Percentiles rank a stretch among this genome's conserved stretches.
These are phyloP conservation scores for Acridotheres tristis DNA, from an alignment of 2,797 vertebrate genomes.

Conservation along the genomic window DNA sequence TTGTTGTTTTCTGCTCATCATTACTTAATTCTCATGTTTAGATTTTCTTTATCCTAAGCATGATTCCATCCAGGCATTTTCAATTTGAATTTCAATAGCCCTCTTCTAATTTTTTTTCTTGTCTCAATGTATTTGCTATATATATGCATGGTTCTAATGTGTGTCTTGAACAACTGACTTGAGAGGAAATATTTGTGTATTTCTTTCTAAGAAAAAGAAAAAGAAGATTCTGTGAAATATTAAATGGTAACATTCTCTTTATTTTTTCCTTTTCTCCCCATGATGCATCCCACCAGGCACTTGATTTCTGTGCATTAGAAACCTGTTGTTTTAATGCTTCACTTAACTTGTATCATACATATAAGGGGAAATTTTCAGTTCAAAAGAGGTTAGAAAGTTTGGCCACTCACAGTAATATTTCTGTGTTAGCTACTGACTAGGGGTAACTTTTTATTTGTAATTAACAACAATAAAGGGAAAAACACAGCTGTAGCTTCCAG, in stretches of 20 bases:
- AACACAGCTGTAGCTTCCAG: not conserved
- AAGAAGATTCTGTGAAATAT: not conserved
- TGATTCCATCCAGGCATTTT: not conserved
- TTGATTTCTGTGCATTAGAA: not conserved
- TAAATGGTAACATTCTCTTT: rapidly evolving
- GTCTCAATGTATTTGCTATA: not conserved
- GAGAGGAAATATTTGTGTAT: not conserved
- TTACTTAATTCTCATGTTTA: not conserved
- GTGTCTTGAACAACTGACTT: not conserved
- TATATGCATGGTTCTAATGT: not conserved
- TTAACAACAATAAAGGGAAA: not conserved
- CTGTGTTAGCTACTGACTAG: not conserved
- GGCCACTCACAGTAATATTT: not conserved
- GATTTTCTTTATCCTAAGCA: not conserved
- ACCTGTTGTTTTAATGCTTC: rapidly evolving
- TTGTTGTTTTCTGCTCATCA: not conserved
- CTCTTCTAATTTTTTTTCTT: not conserved
- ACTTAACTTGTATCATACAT: not conserved
- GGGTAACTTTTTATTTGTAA: not conserved
- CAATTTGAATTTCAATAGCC: not conserved
- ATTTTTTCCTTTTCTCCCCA: not conserved
- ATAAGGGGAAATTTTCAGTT: not conserved
- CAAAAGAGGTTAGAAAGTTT: not conserved
- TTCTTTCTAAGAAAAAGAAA: not conserved
- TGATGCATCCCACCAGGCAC: not conserved